A percentile compares a stretch with the other conserved stretches of the same genome.
These are phyloP conservation scores for Drosophila eugracilis DNA, from an alignment of 1,140 invertebrate species.

Conservation along the genomic window DNA sequence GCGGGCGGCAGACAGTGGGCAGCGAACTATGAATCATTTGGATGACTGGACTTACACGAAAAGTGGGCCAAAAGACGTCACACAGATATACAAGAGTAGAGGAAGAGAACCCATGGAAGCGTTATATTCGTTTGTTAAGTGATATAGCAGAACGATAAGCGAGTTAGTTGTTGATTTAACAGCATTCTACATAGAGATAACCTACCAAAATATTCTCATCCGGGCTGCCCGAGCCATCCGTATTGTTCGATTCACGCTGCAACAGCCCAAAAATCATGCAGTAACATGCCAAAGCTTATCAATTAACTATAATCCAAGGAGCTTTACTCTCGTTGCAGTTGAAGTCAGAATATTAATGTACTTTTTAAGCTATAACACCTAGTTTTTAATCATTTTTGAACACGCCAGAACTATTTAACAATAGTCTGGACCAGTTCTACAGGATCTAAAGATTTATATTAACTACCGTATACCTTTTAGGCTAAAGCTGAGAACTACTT, in stretches of 20 bases:
- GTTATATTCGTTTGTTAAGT: conserved; percentile 33
- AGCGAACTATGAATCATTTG: conserved; percentile 50
- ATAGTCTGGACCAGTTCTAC: no score
- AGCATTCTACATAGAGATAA: conserved; percentile 42
- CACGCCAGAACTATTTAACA: no score
- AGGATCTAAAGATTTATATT: not conserved
- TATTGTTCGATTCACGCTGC: conserved; percentile 57
- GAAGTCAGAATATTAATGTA: not conserved
- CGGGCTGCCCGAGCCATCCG: conserved; percentile 85
- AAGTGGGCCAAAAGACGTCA: conserved; percentile 32
- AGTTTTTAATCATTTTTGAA: not conserved
- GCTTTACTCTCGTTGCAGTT: not conserved
- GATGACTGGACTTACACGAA: conserved; percentile 65
- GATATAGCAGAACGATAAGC: conserved; percentile 56
- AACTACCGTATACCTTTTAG: not conserved
- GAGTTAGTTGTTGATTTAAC: conserved; percentile 53
- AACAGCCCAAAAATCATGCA: conserved; percentile 58
- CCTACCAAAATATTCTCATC: conserved; percentile 86
- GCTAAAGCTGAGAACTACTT: not conserved
- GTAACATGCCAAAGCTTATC: conserved; percentile 48
- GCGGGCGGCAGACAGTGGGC: conserved; percentile 24
- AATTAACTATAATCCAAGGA: conserved; percentile 1
- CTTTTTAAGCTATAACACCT: not conserved
- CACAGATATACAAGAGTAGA: conserved; percentile 27
- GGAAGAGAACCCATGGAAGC: conserved; percentile 10